A percentile compares a stretch with the other conserved stretches of the same genome.
phyloP scores from a whole-genome alignment of 1,140 invertebrate genomes.

The Periplaneta americana region DNA sequence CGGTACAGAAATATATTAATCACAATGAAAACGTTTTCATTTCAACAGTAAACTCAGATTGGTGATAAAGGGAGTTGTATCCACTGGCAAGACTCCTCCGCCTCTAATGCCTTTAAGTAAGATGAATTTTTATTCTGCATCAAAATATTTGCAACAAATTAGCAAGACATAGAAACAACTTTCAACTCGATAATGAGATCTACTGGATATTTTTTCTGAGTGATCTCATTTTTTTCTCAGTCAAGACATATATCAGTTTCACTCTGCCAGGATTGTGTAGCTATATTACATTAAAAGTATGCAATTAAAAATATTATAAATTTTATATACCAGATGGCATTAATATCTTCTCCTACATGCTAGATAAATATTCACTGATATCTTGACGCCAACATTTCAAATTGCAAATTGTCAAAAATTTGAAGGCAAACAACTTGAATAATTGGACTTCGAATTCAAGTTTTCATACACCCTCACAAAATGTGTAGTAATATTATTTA shows the following conservation, averaged over 20 bases:
- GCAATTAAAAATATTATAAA: background rate
- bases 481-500: background rate
- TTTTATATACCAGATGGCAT: background rate
- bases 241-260: background rate
- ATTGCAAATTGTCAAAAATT: background rate
- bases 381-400: background rate
- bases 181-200: background rate
- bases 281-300: background rate
- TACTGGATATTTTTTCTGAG: too few species aligned
- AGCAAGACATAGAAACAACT: too few species aligned
- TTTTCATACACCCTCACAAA: background rate
- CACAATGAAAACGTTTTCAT: too few species aligned
- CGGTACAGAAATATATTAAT: background rate
- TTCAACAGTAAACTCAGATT: too few species aligned
- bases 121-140: background rate
- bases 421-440: background rate
- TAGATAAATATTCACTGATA: too few species aligned
- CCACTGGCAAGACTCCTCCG: too few species aligned
- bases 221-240: background rate
- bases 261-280: background rate
- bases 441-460: background rate
- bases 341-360: background rate
- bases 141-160: background rate
- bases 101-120: too few species aligned
- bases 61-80: too few species aligned